Base-by-base conservation (phyloP, 2,113 vertebrate genomes). In the Mystacornis crossleyi region DNA sequence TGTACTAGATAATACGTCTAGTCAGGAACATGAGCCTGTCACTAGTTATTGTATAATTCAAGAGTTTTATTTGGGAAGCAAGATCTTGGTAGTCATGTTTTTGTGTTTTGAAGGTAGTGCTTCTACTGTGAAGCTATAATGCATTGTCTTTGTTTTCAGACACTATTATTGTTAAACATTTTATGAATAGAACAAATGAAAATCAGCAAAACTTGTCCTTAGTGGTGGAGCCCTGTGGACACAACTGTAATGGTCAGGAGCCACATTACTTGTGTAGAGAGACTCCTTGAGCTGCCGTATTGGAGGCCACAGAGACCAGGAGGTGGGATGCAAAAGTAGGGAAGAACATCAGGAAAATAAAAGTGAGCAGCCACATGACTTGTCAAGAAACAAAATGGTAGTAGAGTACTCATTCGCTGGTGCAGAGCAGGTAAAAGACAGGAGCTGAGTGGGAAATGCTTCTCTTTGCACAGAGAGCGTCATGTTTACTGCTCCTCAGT, bases 161-260 rank as follows among this genome's bases (percentile, higher is more conserved):
- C 14, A 38, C 34, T 54, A 33, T 48, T 47, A 5, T 31, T 77
- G 13, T 40, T 82, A 51, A 64, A n/a, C 1, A 1, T 28, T 82
- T 75, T 67, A 36, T 29, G 18, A 73, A 17, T 19, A 48, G 50
- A 79, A 43, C 6, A 43, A 81, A 64, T 67, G 24, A 50, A 74
- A 71, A 67, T 42, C 4, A 28, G 26, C 65, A 81, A 62, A 93
- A 28, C 5, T n/a, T 48, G 17, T 62, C 6, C 8, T 38, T 84
- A 74, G 9, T 0, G 2, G 18, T 18, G 11, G 26, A 4, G 1
- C 24, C 18, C 20, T 0, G 2, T 36, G 62, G 36, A 28, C 51
- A 5, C 8, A 18, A 7, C 21, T 1, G 4, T 45, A 16, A 18
- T 3, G 11, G 3, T 73, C 18, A 48, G 67, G 66, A 61, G 42